phyloP scores from a whole-genome alignment of 2,888 invertebrate species.

The Ceramica pisi region DNA sequence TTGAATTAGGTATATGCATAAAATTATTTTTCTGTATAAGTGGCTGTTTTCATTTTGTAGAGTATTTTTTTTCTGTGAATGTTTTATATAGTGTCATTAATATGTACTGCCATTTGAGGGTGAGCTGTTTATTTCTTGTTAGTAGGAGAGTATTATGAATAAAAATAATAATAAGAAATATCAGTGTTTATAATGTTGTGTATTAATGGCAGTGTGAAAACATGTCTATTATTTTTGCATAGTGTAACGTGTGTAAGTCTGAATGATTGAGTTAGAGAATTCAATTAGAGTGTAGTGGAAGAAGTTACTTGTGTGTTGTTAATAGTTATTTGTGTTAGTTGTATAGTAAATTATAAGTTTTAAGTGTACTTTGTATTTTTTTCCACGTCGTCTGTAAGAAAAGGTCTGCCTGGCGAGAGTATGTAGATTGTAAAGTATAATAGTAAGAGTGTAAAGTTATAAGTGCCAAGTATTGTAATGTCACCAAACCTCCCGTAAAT shows the following conservation, averaged over 20 bases:
- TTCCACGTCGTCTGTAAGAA: background rate
- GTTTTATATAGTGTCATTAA: no score
- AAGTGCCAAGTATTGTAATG: background rate
- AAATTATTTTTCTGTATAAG: no score
- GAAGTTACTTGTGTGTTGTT: background rate
- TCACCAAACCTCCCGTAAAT: background rate
- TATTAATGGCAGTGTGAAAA: conserved; percentile 3
- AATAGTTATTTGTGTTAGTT: background rate
- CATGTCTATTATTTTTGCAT: background rate
- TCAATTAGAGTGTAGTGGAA: background rate
- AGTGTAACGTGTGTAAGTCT: conserved; percentile 5
- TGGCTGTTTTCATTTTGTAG: no score
- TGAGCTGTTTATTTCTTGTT: background rate
- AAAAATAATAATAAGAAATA: background rate
- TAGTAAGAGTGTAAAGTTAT: background rate
- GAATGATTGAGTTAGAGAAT: no score
- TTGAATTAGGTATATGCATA: background rate
- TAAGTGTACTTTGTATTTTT: background rate
- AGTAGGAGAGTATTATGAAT: background rate
- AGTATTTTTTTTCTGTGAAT: no score
- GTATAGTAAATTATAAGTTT: conserved; percentile 2
- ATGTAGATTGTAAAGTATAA: conserved; percentile 12
- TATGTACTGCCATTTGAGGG: background rate
- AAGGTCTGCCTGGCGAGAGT: conserved; percentile 9
- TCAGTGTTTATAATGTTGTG: background rate